Evolutionary conservation across 2,113 vertebrate genomes (phyloP).

Genomic region (Leucopsar rothschildi): DNA sequence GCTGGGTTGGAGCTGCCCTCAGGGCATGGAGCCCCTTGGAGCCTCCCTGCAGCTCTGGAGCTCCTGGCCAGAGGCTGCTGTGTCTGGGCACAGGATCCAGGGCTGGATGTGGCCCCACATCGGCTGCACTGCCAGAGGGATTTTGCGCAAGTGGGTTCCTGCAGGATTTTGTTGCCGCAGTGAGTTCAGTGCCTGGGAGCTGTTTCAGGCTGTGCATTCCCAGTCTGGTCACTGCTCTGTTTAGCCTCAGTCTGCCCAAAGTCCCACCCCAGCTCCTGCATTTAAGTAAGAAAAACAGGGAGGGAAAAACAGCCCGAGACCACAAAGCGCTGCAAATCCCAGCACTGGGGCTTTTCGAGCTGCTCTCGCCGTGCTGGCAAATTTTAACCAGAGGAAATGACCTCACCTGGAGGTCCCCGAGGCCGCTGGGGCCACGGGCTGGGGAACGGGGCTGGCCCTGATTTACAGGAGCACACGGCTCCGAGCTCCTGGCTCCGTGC

Average conservation of each 20-base stretch:
- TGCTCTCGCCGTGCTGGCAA: not conserved
- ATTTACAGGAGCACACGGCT: not conserved
- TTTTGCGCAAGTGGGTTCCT: not conserved
- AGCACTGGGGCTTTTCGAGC: not conserved
- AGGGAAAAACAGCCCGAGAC: not conserved
- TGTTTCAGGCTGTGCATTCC: not conserved
- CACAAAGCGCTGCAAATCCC: not conserved
- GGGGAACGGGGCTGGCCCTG: not conserved
- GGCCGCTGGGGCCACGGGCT: not conserved
- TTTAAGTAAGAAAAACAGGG: not conserved
- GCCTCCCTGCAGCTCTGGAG: not conserved
- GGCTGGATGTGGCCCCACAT: not conserved
- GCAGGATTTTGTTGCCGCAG: not conserved
- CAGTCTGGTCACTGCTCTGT: not conserved
- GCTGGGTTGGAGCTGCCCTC: not conserved
- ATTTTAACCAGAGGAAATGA: conserved; percentile 50
- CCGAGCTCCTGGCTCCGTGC: not conserved
- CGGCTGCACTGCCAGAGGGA: accelerated
- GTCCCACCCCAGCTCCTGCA: not conserved
- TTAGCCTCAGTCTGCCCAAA: not conserved
- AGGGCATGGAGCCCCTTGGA: not conserved
- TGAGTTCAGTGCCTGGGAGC: not conserved
- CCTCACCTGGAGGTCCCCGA: conserved; percentile 56
- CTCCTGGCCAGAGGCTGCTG: accelerated
- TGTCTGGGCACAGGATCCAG: not conserved